Evolutionary conservation across 2,113 vertebrate genomes (phyloP).

Genomic region (Dasyornis broadbenti): DNA sequence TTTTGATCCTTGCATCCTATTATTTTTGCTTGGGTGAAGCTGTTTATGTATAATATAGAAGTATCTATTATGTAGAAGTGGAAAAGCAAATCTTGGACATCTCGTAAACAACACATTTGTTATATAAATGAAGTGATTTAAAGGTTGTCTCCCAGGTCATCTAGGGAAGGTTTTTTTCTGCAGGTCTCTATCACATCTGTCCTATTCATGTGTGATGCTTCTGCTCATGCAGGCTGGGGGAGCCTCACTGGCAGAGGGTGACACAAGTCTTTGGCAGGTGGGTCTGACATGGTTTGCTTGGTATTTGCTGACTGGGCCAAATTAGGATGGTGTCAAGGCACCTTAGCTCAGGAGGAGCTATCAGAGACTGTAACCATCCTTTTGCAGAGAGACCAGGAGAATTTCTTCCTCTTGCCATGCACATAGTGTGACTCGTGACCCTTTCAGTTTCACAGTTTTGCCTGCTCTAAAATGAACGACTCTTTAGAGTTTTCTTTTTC

Average conservation of each 20-base stretch:
- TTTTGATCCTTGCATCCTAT: neutral
- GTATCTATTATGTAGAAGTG: neutral
- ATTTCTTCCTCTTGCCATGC: neutral
- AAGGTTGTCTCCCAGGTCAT: neutral
- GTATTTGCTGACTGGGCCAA: neutral
- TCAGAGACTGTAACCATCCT: neutral
- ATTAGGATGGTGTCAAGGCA: neutral
- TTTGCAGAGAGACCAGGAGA: neutral
- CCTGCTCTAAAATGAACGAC: neutral
- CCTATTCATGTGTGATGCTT: neutral
- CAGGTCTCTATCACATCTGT: neutral
- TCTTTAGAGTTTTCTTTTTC: neutral
- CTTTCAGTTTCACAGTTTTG: neutral
- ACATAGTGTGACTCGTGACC: neutral
- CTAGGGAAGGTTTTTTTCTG: neutral
- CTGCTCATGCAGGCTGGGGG: fast-evolving
- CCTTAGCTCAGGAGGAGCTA: neutral
- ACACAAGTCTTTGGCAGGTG: neutral
- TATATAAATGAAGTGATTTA: neutral
- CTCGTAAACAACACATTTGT: neutral
- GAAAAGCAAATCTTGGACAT: neutral
- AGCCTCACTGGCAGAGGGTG: neutral
- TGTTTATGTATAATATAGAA: neutral
- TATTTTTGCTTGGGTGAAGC: neutral
- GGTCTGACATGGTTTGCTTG: neutral